Base-by-base conservation (phyloP, 2,888 invertebrate species). In the Morpho achilles region DNA sequence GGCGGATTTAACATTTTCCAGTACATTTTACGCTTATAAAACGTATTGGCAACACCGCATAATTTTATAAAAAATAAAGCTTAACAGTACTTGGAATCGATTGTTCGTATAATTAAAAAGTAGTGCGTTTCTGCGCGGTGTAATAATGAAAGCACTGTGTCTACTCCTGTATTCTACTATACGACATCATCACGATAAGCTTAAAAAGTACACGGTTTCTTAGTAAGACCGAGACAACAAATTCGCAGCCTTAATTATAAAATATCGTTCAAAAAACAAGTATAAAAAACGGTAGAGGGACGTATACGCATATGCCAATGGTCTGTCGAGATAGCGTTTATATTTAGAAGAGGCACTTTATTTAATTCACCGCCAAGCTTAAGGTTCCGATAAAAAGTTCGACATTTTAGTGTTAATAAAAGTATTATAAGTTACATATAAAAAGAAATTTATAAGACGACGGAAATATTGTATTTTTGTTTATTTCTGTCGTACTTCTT, bases 291-390 rank as follows among this genome's bases (percentile, higher is more conserved):
- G 75, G 74, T 72, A 70, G 84, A 71, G 80, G 59, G 50, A 59
- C 56, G 53, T 54, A 53, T 53, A 77, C 83, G 80, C 78, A 82
- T 87, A 87, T 89, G 89, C 88, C 89, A 88, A 87, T 87, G 80
- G 77, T 77, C 80, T 81, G 83, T 87, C 82, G 79, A 84, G 88
- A 89, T 88, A 89, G 75, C 75, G 84, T 82, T 86, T 90, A 90
- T 89, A 88, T 89, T 86, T 90, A 90, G 88, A 88, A 64, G 48
- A 87, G 86, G 81, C 87, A 87, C 87, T 88, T 88, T 87, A 88
- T 87, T 87, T 84, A 87, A 82, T 83, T 80, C 84, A 84, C 84
- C 85, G 86, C 80, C 81, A 73, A 76, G 82, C 84, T 83, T 80
- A 78, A 82, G 79, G 82, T 81, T 79, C 77, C 73, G 87, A 87